Evolutionary conservation across 1,140 invertebrate genomes (phyloP).

Genomic region (Cepaea nemoralis): DNA sequence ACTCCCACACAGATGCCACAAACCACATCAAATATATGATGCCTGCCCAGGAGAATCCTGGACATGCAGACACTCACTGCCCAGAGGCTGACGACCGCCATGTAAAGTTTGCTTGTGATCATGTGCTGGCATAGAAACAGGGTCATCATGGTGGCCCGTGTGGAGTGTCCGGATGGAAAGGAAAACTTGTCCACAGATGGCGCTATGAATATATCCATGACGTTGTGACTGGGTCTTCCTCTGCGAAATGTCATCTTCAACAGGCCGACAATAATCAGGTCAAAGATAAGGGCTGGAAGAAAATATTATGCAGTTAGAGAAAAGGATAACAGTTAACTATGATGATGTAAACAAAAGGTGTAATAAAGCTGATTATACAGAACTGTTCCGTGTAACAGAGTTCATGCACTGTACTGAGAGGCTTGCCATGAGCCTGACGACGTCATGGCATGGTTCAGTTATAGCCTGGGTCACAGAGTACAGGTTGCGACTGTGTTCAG

Average conservation of each 20-base stretch:
- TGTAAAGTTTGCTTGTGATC: slow-evolving; percentile 41
- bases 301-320: too few species aligned
- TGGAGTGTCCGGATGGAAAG: slow-evolving; percentile 96
- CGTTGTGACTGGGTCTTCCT: slow-evolving; percentile 80
- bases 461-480: too few species aligned
- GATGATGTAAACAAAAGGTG: too few species aligned
- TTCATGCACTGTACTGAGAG: too few species aligned
- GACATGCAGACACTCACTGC: slow-evolving; percentile 82
- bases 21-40: slow-evolving; percentile 88
- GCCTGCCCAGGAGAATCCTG: slow-evolving; percentile 84
- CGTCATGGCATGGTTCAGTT: too few species aligned
- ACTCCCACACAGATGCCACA: slow-evolving; percentile 83
- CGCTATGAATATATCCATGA: slow-evolving; percentile 77
- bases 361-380: too few species aligned
- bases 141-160: slow-evolving; percentile 84
- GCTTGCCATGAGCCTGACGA: too few species aligned
- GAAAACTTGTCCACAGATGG: slow-evolving; percentile 88
- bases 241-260: slow-evolving; percentile 85
- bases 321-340: too few species aligned
- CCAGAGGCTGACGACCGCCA: slow-evolving; percentile 80
- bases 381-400: too few species aligned
- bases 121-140: slow-evolving; percentile 72
- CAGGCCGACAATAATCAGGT: slow-evolving; percentile 86
- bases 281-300: slow-evolving; percentile 85
- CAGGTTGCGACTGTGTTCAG: too few species aligned